Conservation (phyloP, 2,797 vertebrate species). For the Xiphophorus birchmanni region DNA sequence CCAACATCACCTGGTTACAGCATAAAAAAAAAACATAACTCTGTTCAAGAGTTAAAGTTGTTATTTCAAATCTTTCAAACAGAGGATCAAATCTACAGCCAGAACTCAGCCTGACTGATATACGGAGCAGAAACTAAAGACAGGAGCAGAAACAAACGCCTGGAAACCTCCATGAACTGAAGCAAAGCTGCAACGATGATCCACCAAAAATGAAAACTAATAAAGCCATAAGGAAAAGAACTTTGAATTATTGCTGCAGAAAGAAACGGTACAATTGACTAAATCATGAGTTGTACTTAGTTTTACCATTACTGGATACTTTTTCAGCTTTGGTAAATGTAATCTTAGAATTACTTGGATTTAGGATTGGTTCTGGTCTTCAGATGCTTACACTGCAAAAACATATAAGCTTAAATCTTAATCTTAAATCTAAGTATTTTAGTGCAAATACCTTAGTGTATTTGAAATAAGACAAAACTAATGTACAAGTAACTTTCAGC, state of each 20-base stretch:
- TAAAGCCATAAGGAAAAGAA: background rate
- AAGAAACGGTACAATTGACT: background rate
- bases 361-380: background rate
- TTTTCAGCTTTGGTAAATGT: background rate
- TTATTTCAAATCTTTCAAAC: background rate
- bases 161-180: background rate
- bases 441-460: no score
- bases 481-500: no score
- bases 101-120: background rate
- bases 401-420: no score
- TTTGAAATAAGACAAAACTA: no score
- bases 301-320: background rate
- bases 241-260: background rate
- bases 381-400: background rate
- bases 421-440: no score
- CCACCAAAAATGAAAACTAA: background rate
- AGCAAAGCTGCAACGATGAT: background rate
- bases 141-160: background rate
- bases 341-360: background rate
- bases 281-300: background rate
- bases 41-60: background rate
- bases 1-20: constrained; percentile 89
- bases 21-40: background rate
- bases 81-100: background rate
- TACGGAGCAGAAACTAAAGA: background rate